Base-by-base conservation (phyloP, 2,113 vertebrate genomes). In the Nycticorax nycticorax region DNA sequence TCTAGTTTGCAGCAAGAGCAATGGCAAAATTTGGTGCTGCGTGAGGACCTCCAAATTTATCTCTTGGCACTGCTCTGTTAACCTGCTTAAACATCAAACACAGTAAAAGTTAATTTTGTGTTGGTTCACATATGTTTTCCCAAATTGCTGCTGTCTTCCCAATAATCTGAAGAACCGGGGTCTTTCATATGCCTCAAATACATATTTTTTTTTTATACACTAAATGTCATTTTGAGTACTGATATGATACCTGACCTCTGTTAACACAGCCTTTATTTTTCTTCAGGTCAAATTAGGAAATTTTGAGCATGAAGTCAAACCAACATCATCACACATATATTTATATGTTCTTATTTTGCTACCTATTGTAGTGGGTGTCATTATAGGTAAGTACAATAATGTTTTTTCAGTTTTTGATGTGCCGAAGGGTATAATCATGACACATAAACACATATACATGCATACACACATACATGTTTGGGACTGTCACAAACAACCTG, bases 251-350 rank as follows among this genome's bases (percentile, higher is more conserved):
- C 23, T 41, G 6, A 4, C 30, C 39, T 37, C 6, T 30, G 2
- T 24, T 87, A 89, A 91, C 33, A 47, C 81, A 32, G 71, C 2
- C 55, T 24, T 63, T 94, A n/a, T 69, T 93, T 86, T 95, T 95
- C 56, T 90, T 14, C 71, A 99, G 99, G 98, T 99, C 83, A 97
- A n/a, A 32, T 69, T 99, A 90, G 99, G 99, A 80, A 92, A 98
- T 39, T 68, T 97, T 74, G 93, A 91, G 6, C 77, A 94, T 6
- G 45, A 78, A 53, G 72, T 97, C 8, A 96, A 96, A 35, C 97
- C 96, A 48, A 95, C 97, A 16, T 97, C 97, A 3, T 96, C 90
- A 5, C 77, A 94, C 22, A 89, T 93, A 45, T 97, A 96, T 56
- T 97, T 97, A 53, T 98, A 97, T 77, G 97, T 97, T 48, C 95